phyloP scores from a whole-genome alignment of 2,888 invertebrate species.

The Noctuana brunneofusca region DNA sequence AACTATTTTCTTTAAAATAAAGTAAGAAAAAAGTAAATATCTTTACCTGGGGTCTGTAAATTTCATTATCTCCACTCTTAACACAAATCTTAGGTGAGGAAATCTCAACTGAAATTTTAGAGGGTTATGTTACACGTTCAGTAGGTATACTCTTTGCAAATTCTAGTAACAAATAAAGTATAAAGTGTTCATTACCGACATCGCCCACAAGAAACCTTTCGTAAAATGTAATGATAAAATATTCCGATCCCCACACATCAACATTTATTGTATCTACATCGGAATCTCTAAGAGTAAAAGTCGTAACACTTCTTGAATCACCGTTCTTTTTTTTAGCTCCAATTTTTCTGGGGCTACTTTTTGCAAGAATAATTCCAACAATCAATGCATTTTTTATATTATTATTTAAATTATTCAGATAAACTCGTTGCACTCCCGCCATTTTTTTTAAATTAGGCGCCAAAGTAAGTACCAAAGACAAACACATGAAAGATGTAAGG shows the following conservation, averaged over 20 bases:
- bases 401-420: slow-evolving; percentile 67
- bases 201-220: slow-evolving; percentile 87
- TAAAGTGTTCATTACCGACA: slow-evolving; percentile 80
- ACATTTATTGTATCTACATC: slow-evolving; percentile 88
- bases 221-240: slow-evolving; percentile 84
- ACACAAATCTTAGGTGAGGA: slow-evolving; percentile 84
- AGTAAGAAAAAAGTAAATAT: too few relatives aligned
- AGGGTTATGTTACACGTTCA: background rate
- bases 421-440: slow-evolving; percentile 73
- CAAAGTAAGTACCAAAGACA: too few relatives aligned
- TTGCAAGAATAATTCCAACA: slow-evolving; percentile 85
- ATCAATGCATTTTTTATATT: slow-evolving; percentile 73
- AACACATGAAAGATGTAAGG: too few relatives aligned
- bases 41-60: slow-evolving; percentile 84
- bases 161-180: background rate
- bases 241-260: slow-evolving; percentile 88
- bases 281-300: slow-evolving; percentile 90
- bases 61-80: slow-evolving; percentile 82
- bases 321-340: slow-evolving; percentile 76
- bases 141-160: background rate
- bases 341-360: slow-evolving; percentile 82
- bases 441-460: slow-evolving; percentile 43
- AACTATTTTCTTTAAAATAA: too few relatives aligned
- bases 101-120: slow-evolving; percentile 84
- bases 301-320: slow-evolving; percentile 86